Conservation (phyloP, 2,888 invertebrate genomes). For the Sinotaia quadrata region DNA sequence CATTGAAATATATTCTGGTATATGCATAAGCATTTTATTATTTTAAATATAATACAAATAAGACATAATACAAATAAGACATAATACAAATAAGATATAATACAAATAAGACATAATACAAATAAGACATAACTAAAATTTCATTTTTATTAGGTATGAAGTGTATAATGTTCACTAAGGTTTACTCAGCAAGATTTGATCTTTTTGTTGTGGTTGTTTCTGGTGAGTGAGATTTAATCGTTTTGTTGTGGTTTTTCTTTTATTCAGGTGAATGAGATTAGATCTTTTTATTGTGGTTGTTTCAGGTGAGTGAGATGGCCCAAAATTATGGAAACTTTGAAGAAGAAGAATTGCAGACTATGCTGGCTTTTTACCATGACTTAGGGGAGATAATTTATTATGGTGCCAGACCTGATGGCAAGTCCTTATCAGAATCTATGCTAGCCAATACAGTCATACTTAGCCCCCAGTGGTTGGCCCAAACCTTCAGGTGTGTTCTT, state of each 20-base stretch:
- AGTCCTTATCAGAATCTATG: slow-evolving; percentile 54
- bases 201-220: slow-evolving; percentile 26
- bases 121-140: no score
- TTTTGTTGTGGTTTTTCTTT: no score
- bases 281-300: slow-evolving; percentile 18
- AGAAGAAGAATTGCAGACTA: slow-evolving; percentile 66
- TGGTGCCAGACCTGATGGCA: slow-evolving; percentile 44
- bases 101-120: no score
- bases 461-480: slow-evolving; percentile 71
- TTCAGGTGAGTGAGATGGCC: slow-evolving; percentile 68
- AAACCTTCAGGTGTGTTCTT: slow-evolving; percentile 62
- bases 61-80: no score
- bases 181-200: no score
- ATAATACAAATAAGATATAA: no score
- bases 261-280: no score
- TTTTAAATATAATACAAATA: no score
- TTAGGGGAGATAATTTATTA: slow-evolving; percentile 70
- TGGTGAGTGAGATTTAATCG: slow-evolving; percentile 71
- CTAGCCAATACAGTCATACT: slow-evolving; percentile 70
- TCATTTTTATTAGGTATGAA: no score
- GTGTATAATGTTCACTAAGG: no score
- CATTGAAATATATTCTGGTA: no score
- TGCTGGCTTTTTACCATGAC: slow-evolving; percentile 72
- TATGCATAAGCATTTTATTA: no score
- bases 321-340: slow-evolving; percentile 62